These are phyloP conservation scores for Girardinichthys multiradiatus DNA, from an alignment of 2,113 vertebrate species.

Conservation along the genomic window DNA sequence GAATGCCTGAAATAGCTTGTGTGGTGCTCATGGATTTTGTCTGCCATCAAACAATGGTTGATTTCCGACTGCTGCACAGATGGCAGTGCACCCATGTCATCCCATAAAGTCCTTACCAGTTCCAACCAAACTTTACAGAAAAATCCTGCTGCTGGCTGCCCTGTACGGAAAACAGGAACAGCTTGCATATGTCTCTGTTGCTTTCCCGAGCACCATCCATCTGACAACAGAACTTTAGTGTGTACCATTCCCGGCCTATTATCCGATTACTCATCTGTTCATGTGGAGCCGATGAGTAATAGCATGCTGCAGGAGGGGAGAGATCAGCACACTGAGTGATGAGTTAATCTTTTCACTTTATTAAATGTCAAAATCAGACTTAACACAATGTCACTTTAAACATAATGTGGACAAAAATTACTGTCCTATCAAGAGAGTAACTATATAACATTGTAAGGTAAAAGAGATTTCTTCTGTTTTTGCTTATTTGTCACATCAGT, in stretches of 20 bases:
- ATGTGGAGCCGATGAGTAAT: slow-evolving; percentile 36
- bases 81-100: slow-evolving; percentile 57
- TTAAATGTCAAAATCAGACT: slow-evolving; percentile 5
- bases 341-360: slow-evolving; percentile 18
- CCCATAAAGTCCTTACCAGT: slow-evolving; percentile 30
- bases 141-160: slow-evolving; percentile 39
- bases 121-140: slow-evolving; percentile 37
- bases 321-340: slow-evolving; percentile 6
- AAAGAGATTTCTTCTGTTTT: neutral
- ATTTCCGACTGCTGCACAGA: slow-evolving; percentile 50
- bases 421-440: neutral
- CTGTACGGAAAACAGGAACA: slow-evolving; percentile 39
- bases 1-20: neutral
- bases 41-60: slow-evolving; percentile 33
- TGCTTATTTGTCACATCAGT: neutral
- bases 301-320: slow-evolving; percentile 12
- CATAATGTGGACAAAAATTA: neutral
- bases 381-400: neutral
- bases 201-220: slow-evolving; percentile 30
- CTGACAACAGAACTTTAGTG: slow-evolving; percentile 32
- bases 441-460: neutral
- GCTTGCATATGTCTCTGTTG: slow-evolving; percentile 31
- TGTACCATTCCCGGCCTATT: slow-evolving; percentile 12
- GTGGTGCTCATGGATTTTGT: slow-evolving; percentile 6
- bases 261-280: slow-evolving; percentile 47